These are phyloP conservation scores for Steinernema hermaphroditum DNA, from an alignment of 2,888 invertebrate species.

Conservation along the genomic window DNA sequence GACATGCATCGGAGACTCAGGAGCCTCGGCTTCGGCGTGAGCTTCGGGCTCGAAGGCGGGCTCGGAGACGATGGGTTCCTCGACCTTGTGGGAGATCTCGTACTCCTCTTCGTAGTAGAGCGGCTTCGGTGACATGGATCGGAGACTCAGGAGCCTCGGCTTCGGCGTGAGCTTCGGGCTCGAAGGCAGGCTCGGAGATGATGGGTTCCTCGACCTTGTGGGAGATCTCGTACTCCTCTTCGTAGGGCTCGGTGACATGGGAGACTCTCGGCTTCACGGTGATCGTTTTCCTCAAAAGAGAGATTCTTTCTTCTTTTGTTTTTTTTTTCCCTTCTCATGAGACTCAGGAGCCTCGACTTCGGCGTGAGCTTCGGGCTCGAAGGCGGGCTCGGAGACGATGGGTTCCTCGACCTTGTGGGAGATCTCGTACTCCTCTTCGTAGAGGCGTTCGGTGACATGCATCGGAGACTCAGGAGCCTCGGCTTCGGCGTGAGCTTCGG, in stretches of 20 bases:
- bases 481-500: neutral
- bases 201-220: slow-evolving; percentile 10
- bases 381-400: neutral
- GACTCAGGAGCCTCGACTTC: neutral
- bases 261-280: no score
- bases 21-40: neutral
- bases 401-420: slow-evolving; percentile 22
- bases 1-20: neutral
- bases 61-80: slow-evolving; percentile 39
- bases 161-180: slow-evolving; percentile 7
- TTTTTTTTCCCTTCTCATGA: no score
- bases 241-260: neutral
- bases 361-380: neutral
- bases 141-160: neutral
- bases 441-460: neutral
- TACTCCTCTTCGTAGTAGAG: slow-evolving; percentile 27
- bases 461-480: neutral
- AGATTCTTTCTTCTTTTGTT: no score
- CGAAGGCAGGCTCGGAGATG: neutral
- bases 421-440: slow-evolving; percentile 4
- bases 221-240: slow-evolving; percentile 2
- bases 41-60: neutral
- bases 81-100: slow-evolving; percentile 36
- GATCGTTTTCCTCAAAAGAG: no score
- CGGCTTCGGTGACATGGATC: neutral